Evolutionary conservation across 2,888 invertebrate species (phyloP), one percentile per base, ranked within the genome.

Genomic region (Tanypteryx hageni): DNA sequence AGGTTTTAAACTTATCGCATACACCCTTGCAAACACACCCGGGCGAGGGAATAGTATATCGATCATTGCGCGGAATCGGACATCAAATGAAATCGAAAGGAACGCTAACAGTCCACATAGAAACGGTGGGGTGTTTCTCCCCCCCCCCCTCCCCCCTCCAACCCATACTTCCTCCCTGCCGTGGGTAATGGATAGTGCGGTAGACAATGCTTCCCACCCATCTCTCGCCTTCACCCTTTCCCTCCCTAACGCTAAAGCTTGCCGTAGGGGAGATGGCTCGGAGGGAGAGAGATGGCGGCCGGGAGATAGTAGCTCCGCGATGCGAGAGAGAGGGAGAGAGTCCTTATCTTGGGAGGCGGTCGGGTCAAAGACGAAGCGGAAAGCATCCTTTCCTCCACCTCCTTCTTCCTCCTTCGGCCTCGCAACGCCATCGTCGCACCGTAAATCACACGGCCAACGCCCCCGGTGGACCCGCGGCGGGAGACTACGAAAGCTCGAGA

Each of bases 41-140:
- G 22, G 22, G 13, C 76, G 22, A 76, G 27, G 76, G 76, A 76
- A 44, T 44, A 44, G 76, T 27, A 11, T 13, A 76, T 76, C 76
- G 76, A 76, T 76, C 76, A 76, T 76, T 76, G 76, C 76, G 27
- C 22, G 76, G 68, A 76, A 76, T 76, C 76, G 76, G 76, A 76
- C 76, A 27, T 76, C 76, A 22, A 76, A 76, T 76, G 76, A 76
- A 27, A 11, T 27, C 76, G 76, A 27, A 76, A 76, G 22, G 76
- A 76, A 76, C 76, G 76, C 27, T 76, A 76, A 76, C 76, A 76
- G 76, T 76, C 76, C 22, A 27, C 76, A 76, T 10, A 27, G 76
- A 22, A 76, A 76, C 76, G 27, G 22, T 22, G 76, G 76, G 76
- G 22, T 22, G n/a, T 22, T 22, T 27, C 4, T 22, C 22, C 22